These are phyloP conservation scores for Ceyx cyanopectus DNA, from an alignment of 2,113 vertebrate species.

Conservation along the genomic window DNA sequence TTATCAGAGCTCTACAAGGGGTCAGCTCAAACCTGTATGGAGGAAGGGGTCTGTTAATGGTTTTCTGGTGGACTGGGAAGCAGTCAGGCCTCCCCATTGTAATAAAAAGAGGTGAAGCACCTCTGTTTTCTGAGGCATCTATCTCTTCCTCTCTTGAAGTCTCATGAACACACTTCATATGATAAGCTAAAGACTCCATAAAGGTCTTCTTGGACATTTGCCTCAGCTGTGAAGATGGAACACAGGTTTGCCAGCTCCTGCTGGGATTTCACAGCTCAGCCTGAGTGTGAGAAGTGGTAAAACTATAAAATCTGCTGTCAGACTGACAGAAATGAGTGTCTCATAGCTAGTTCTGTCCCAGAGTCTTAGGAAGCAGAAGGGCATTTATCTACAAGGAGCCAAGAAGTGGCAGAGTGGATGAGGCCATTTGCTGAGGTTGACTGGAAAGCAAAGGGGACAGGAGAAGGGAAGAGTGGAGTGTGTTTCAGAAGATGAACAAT, in stretches of 20 bases:
- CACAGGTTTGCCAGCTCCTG: background rate
- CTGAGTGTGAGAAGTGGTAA: background rate
- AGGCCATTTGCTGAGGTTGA: background rate
- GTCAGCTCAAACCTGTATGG: background rate
- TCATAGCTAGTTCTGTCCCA: background rate
- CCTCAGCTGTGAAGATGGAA: background rate
- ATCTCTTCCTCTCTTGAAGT: background rate
- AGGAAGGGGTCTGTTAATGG: background rate
- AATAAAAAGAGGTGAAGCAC: background rate
- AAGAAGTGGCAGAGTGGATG: background rate
- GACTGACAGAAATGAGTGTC: background rate
- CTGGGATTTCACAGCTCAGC: background rate
- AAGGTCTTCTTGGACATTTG: background rate
- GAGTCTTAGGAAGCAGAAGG: background rate
- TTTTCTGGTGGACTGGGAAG: background rate
- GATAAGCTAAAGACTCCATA: background rate
- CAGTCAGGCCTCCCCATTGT: background rate
- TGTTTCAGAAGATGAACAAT: background rate
- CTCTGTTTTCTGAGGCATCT: accelerated
- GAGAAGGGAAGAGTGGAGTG: background rate
- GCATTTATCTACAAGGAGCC: background rate
- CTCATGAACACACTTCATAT: background rate
- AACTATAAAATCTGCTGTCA: background rate
- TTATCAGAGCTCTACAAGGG: background rate
- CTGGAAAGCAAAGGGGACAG: background rate